Percentiles rank a stretch among this genome's conserved stretches.
Conservation (phyloP, 2,888 invertebrate genomes). For the Limnephilus lunatus region DNA sequence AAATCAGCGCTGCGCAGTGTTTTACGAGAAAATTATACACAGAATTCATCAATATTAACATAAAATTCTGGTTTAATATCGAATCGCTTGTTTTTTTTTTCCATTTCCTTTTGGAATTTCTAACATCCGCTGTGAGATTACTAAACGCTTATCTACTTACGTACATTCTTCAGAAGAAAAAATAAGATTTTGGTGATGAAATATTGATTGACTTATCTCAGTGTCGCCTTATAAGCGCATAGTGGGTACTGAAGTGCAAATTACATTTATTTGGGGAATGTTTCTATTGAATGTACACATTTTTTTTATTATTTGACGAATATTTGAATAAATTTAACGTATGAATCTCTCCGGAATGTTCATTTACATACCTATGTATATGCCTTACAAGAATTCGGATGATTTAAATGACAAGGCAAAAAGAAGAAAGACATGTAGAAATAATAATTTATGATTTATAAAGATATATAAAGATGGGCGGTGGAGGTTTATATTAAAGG, state of each 20-base stretch:
- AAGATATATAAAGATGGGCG: too few relatives aligned
- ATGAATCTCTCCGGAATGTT: neutral
- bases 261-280: neutral
- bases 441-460: too few relatives aligned
- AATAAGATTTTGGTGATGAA: slow-evolving; percentile 45
- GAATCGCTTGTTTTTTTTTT: slow-evolving; percentile 44
- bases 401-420: neutral
- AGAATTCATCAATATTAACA: neutral
- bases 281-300: neutral
- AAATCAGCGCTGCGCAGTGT: neutral
- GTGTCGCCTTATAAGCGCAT: neutral
- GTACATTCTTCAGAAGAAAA: slow-evolving; percentile 32
- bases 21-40: neutral
- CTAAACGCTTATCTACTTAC: slow-evolving; percentile 48
- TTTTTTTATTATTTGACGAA: neutral
- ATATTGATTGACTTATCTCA: slow-evolving; percentile 44
- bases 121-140: slow-evolving; percentile 51
- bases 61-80: slow-evolving; percentile 23
- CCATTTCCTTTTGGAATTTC: slow-evolving; percentile 45
- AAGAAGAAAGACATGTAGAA: neutral
- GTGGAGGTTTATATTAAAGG: too few relatives aligned
- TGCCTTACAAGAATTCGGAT: neutral
- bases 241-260: neutral
- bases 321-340: neutral
- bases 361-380: neutral